These are phyloP conservation scores for Gastrophysa polygoni DNA, from an alignment of 2,888 invertebrate genomes.

Conservation along the genomic window DNA sequence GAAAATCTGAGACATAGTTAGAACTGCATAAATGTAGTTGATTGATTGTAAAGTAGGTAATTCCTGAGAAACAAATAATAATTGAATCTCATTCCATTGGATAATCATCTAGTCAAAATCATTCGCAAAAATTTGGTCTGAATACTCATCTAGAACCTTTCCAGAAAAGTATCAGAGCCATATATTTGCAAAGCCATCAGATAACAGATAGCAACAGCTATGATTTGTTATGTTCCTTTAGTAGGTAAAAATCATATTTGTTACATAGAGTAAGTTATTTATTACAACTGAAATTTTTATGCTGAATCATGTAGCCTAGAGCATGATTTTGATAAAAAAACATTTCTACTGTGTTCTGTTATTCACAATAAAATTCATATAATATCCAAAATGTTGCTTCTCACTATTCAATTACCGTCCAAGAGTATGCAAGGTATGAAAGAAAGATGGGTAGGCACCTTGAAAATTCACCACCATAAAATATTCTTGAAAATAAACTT, in stretches of 20 bases:
- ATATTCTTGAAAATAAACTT: too few relatives aligned
- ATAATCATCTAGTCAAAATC: neutral
- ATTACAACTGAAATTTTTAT: neutral
- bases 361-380: too few relatives aligned
- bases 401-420: too few relatives aligned
- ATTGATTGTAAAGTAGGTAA: too few relatives aligned
- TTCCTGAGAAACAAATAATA: neutral
- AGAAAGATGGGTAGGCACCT: too few relatives aligned
- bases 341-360: too few relatives aligned
- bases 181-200: neutral
- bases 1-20: too few relatives aligned
- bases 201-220: neutral
- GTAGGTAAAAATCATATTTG: neutral
- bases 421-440: too few relatives aligned
- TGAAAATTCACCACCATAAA: too few relatives aligned
- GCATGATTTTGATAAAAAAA: too few relatives aligned
- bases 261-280: neutral
- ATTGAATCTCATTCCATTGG: neutral
- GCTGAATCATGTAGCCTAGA: neutral
- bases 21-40: neutral
- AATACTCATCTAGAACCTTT: neutral
- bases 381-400: too few relatives aligned
- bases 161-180: neutral
- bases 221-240: neutral
- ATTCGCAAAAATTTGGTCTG: neutral